Evolutionary conservation across 2,113 vertebrate species (phyloP), one percentile per base, ranked within the genome.

Genomic region (Vimba vimba): DNA sequence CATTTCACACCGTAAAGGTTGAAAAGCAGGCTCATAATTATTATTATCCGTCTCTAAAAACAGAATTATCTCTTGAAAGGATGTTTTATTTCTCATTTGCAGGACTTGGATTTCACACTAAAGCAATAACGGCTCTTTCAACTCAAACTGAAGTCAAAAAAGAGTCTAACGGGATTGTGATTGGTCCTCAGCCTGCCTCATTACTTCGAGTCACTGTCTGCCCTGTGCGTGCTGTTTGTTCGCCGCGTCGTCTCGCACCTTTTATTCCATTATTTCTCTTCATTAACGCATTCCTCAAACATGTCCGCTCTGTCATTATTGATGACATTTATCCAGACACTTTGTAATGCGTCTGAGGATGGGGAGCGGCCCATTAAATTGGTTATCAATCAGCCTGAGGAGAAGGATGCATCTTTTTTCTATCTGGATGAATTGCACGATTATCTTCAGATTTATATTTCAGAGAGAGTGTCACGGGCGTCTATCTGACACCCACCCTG

Each of bases 401-500:
- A 80, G 62, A 25, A 85, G 27, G 23, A 78, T 77, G 69, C 78
- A 66, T 75, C 64, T 77, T 73, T 59, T 77, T 78, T 84, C 78
- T 52, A 19, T 86, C 66, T 75, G 52, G 52, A 57, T 82, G 71
- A 89, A 82, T 78, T 78, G 74, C 5, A 8, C n/a, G 47, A 87
- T 85, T 82, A 75, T 87, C 68, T 82, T 85, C 55, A 85, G 73
- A 85, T 71, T 82, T 86, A 87, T 81, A 71, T 64, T 60, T 10
- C 3, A 21, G 60, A 55, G 33, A 45, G 55, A 62, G 60, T 73
- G 45, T 81, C 69, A 33, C 64, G 15, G 87, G 88, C 59, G 77
- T 92, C 90, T 83, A 86, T 92, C 89, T 87, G 88, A 91, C 88
- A 82, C 86, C 75, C 60, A 81, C 39, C 79, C 86, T 75, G 57